Conservation (phyloP, 2,888 invertebrate genomes). For the Tipula vernalis region DNA sequence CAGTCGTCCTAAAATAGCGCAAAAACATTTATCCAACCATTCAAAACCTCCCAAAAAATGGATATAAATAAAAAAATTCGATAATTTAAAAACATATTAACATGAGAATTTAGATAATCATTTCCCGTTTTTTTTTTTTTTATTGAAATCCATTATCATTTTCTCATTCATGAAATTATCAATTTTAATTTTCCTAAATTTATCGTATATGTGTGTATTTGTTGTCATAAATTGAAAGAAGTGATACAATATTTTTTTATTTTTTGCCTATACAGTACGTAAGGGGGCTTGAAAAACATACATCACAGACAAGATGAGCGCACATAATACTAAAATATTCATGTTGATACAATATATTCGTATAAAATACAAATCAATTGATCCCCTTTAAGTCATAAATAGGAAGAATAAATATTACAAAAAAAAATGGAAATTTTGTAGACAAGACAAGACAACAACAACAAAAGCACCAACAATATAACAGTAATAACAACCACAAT, state of each 20-base stretch:
- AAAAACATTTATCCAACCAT: not conserved
- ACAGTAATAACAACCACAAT: not conserved
- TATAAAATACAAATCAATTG: not conserved
- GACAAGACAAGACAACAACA: not conserved
- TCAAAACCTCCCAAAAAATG: not conserved
- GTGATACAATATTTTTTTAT: not conserved
- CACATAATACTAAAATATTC: not conserved
- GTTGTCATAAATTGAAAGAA: not conserved
- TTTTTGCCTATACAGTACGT: not conserved
- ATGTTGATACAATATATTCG: not conserved
- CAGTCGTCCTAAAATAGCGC: not conserved
- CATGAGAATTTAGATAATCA: not conserved
- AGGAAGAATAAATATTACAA: not conserved
- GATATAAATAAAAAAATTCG: not conserved
- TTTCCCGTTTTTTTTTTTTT: not conserved
- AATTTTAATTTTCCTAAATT: not conserved
- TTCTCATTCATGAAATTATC: not conserved
- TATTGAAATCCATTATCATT: not conserved
- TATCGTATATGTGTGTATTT: not conserved
- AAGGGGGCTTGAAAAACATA: not conserved
- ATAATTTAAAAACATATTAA: not conserved
- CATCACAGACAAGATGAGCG: not conserved
- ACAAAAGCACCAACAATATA: not conserved
- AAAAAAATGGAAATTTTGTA: not conserved
- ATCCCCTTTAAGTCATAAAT: constrained; percentile 4